phyloP scores from a whole-genome alignment of 1,140 invertebrate species.

The Lasaia peninsularis region DNA sequence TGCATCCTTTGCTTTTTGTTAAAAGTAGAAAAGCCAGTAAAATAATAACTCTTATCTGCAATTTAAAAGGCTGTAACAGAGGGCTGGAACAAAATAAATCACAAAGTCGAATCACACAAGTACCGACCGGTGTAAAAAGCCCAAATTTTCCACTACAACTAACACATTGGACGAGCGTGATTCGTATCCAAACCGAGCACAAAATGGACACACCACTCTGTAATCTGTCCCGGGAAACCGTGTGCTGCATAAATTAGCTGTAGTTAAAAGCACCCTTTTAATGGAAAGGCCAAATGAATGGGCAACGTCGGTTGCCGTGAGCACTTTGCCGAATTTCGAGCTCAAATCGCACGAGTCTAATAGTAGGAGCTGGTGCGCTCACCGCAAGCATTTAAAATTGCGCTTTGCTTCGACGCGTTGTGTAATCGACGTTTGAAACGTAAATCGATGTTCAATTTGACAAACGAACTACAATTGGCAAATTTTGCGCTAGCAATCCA shows the following conservation, averaged over 20 bases:
- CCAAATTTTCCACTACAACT: conserved; percentile 8
- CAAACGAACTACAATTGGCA: conserved; percentile 22
- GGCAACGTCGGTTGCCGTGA: conserved; percentile 21
- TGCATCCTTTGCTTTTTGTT: too few species aligned
- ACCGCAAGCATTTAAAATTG: conserved; percentile 35
- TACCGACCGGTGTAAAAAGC: not conserved
- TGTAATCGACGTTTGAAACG: conserved; percentile 31
- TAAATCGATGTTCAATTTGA: conserved; percentile 29
- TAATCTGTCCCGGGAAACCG: conserved; percentile 19
- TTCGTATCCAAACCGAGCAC: conserved; percentile 6
- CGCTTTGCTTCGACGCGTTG: conserved; percentile 28
- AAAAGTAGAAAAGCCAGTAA: too few species aligned
- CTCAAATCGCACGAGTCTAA: conserved; percentile 21
- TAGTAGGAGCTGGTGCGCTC: conserved; percentile 19
- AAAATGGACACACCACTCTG: conserved; percentile 8
- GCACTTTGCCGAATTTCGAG: conserved; percentile 21
- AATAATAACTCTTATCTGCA: too few species aligned
- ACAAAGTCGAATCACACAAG: not conserved
- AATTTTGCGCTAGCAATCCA: conserved; percentile 10
- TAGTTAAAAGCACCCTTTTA: conserved; percentile 30
- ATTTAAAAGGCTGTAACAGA: not conserved
- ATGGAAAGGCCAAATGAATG: conserved; percentile 29
- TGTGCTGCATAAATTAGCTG: conserved; percentile 28
- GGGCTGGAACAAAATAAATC: not conserved
- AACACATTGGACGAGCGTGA: conserved; percentile 2